Conservation (phyloP, 2,888 invertebrate species). For the Rhimphoctona megacephalus region DNA sequence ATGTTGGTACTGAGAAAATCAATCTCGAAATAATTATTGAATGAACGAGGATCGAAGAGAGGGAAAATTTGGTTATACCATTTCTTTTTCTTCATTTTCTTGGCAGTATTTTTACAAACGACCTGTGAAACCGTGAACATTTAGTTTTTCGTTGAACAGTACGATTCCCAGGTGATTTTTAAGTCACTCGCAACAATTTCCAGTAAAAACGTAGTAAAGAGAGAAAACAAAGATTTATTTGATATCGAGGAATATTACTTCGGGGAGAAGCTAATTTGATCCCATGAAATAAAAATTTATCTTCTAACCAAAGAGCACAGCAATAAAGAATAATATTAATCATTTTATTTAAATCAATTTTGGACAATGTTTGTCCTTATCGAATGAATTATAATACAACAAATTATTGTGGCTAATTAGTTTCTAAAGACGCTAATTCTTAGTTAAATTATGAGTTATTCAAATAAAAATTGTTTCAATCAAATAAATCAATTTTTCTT, state of each 20-base stretch:
- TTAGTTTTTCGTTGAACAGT: background rate
- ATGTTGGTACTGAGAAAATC: constrained; percentile 20
- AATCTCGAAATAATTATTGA: constrained; percentile 16
- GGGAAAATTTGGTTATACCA: background rate
- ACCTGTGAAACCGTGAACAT: constrained; percentile 14
- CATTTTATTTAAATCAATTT: background rate
- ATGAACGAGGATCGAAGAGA: background rate
- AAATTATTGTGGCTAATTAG: background rate
- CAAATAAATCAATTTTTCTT: constrained; percentile 1
- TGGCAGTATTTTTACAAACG: constrained; percentile 53
- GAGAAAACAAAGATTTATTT: constrained; percentile 2
- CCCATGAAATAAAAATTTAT: background rate
- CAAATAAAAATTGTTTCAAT: constrained; percentile 12
- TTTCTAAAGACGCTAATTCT: background rate
- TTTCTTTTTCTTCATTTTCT: constrained; percentile 14
- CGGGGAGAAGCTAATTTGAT: background rate
- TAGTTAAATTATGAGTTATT: background rate
- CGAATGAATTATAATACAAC: background rate
- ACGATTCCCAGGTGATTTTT: constrained; percentile 9
- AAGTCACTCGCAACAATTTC: background rate
- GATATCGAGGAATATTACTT: constrained; percentile 6
- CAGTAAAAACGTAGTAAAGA: background rate
- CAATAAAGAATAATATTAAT: background rate
- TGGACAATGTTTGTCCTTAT: background rate
- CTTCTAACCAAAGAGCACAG: background rate